Evolutionary conservation across 2,888 invertebrate genomes (phyloP).

Genomic region (Globia sparganii): DNA sequence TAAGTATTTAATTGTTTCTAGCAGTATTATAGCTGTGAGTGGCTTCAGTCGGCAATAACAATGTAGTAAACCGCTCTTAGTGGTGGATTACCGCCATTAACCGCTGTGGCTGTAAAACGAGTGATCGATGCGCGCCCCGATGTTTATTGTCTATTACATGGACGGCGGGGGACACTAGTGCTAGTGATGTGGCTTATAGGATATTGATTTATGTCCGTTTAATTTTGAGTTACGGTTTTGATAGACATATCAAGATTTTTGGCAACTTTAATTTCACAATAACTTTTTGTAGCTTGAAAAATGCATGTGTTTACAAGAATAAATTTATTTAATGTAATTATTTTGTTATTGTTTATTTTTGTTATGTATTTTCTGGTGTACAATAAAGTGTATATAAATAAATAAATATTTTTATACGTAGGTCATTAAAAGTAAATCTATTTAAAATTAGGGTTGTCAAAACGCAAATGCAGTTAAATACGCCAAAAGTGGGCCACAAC

Average conservation of each 20-base stretch:
- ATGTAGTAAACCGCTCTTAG: slow-evolving; percentile 84
- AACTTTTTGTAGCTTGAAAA: not conserved
- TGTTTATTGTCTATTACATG: slow-evolving; percentile 81
- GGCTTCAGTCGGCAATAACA: slow-evolving; percentile 80
- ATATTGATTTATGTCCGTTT: slow-evolving; percentile 49
- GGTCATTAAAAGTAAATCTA: slow-evolving; percentile 18
- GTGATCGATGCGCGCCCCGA: slow-evolving; percentile 84
- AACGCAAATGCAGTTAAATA: slow-evolving; percentile 52
- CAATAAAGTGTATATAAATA: no score
- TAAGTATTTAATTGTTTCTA: slow-evolving; percentile 68
- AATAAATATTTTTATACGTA: no score
- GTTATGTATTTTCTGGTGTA: no score
- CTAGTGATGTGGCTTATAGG: slow-evolving; percentile 65
- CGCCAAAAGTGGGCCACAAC: slow-evolving; percentile 52
- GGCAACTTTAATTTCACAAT: not conserved
- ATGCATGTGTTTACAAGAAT: not conserved
- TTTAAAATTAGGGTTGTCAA: slow-evolving; percentile 40
- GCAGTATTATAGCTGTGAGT: slow-evolving; percentile 66
- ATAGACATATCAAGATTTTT: not conserved
- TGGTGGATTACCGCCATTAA: slow-evolving; percentile 88
- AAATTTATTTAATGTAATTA: no score
- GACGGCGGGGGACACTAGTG: slow-evolving; percentile 73
- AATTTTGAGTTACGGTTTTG: slow-evolving; percentile 21
- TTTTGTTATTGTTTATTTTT: no score
- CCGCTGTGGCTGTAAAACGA: slow-evolving; percentile 84